These are phyloP conservation scores for Podarcis cretensis DNA, from an alignment of 2,113 vertebrate species.

Conservation along the genomic window DNA sequence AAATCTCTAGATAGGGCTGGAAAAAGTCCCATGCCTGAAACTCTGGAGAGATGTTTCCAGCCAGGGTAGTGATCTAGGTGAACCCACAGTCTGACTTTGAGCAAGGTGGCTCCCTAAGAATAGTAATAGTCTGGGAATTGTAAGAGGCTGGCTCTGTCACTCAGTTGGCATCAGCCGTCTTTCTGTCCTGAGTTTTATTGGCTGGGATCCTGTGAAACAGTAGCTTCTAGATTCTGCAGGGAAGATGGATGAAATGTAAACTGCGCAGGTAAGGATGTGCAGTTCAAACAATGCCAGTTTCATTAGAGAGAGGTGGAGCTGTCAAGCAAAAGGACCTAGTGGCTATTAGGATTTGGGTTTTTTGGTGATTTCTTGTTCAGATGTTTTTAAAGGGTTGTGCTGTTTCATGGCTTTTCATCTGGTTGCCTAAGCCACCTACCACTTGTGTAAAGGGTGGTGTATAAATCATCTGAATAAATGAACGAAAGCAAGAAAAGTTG, in stretches of 20 bases:
- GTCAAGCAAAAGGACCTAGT: not conserved
- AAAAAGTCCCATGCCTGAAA: not conserved
- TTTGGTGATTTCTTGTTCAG: too few relatives aligned
- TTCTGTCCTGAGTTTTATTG: constrained; percentile 12
- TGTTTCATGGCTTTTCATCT: too few relatives aligned
- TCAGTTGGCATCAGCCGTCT: not conserved
- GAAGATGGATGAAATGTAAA: not conserved
- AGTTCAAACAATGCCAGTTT: not conserved
- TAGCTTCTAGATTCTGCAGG: not conserved
- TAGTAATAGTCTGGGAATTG: rapidly evolving
- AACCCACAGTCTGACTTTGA: not conserved
- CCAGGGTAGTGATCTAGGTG: not conserved
- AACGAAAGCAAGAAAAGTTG: not conserved
- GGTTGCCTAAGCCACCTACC: too few relatives aligned
- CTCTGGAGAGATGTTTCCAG: not conserved
- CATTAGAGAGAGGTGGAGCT: not conserved
- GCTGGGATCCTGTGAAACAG: not conserved
- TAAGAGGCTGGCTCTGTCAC: not conserved
- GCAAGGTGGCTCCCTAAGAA: not conserved
- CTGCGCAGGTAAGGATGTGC: not conserved
- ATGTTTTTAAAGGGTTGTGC: too few relatives aligned
- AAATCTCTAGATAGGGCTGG: too few relatives aligned
- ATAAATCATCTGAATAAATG: too few relatives aligned
- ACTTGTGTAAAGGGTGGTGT: too few relatives aligned
- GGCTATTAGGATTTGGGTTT: too few relatives aligned